These are phyloP conservation scores for Megaleporinus macrocephalus DNA, from an alignment of 2,113 vertebrate species.

Conservation along the genomic window DNA sequence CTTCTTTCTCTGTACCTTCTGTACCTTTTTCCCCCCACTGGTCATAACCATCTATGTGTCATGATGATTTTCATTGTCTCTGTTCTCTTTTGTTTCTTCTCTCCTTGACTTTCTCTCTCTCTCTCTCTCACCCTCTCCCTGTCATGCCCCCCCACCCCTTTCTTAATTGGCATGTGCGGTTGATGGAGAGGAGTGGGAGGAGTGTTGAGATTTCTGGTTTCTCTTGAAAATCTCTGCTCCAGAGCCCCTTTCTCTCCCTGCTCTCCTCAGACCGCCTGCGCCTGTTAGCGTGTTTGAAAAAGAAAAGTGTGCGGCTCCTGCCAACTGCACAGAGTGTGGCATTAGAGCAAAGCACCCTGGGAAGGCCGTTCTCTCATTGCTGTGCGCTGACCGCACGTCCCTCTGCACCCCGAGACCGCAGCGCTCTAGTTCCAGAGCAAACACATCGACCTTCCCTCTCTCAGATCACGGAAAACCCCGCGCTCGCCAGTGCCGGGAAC, in stretches of 20 bases:
- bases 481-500: slow-evolving; percentile 34
- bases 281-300: too few relatives aligned
- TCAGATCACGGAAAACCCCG: slow-evolving; percentile 49
- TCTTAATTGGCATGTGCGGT: slow-evolving; percentile 48
- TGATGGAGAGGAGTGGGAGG: slow-evolving; percentile 41
- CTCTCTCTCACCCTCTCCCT: not conserved
- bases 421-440: slow-evolving; percentile 42
- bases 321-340: slow-evolving; percentile 21
- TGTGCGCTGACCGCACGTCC: slow-evolving; percentile 40
- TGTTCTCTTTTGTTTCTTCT: not conserved
- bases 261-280: slow-evolving; percentile 7
- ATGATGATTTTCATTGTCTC: too few relatives aligned
- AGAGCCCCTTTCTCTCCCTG: slow-evolving; percentile 14
- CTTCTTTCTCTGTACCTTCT: too few relatives aligned
- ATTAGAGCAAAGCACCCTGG: slow-evolving; percentile 43
- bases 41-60: too few relatives aligned
- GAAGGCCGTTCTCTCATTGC: slow-evolving; percentile 35
- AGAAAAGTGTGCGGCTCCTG: not conserved
- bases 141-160: not conserved
- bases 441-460: slow-evolving; percentile 37
- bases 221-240: slow-evolving; percentile 33
- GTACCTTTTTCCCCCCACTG: not conserved
- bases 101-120: not conserved
- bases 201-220: slow-evolving; percentile 34
- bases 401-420: slow-evolving; percentile 43